phyloP scores from a whole-genome alignment of 23 tunicate genomes.

The Diplosoma virens region DNA sequence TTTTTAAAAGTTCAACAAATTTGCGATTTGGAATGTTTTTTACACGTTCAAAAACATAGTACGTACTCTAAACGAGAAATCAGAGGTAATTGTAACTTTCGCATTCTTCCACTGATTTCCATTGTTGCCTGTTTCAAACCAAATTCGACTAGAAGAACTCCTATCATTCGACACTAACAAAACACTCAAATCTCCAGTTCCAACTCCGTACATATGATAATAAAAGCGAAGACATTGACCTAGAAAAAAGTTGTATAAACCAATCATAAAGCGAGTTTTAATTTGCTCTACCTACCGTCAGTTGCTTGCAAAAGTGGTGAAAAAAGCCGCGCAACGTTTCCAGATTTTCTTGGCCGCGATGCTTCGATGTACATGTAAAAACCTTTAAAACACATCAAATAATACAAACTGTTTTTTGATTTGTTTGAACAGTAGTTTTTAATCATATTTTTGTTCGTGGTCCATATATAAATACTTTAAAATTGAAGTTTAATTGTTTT shows the following conservation, averaged over 20 bases:
- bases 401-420: too few species aligned
- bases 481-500: too few species aligned
- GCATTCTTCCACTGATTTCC: slow-evolving; percentile 70
- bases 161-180: slow-evolving; percentile 21
- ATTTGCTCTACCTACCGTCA: neutral
- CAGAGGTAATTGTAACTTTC: slow-evolving; percentile 30
- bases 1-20: neutral
- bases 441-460: too few species aligned
- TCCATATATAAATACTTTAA: too few species aligned
- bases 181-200: slow-evolving; percentile 64
- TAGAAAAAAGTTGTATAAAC: slow-evolving; percentile 21
- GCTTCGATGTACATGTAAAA: slow-evolving; percentile 76
- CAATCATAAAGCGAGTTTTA: neutral
- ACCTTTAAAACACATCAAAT: slow-evolving; percentile 40
- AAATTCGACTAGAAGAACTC: slow-evolving; percentile 5
- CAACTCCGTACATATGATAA: slow-evolving; percentile 82
- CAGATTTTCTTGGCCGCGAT: slow-evolving; percentile 56
- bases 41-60: neutral
- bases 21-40: neutral
- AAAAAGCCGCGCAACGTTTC: slow-evolving; percentile 54
- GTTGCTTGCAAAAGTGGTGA: slow-evolving; percentile 53
- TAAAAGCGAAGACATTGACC: slow-evolving; percentile 69
- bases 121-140: slow-evolving; percentile 61
- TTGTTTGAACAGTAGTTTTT: too few species aligned
- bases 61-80: slow-evolving; percentile 44